Base-by-base conservation (phyloP, 30 jellyfish, hydroid and myxozoan species). In the Pelagia noctiluca region DNA sequence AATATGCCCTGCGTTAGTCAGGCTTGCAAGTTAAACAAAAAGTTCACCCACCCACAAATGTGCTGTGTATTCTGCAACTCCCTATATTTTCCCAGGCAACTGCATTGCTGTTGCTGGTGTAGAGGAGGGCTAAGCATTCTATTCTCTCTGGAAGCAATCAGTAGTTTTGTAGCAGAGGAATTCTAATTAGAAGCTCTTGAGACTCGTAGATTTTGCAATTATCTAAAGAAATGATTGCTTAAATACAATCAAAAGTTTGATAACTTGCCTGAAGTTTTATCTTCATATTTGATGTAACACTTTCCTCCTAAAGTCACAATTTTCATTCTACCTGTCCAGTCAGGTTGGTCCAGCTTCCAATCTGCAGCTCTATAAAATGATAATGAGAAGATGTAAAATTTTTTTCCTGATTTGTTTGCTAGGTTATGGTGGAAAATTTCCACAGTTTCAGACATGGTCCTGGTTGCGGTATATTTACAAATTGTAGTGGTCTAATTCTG, bases 301-400 rank as follows among this genome's bases (percentile, higher is more conserved):
- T 81, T 67, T 33, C 83, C 90, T 4, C 88, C 68, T 47, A 79
- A 36, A 3, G 89, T 63, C 24, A 95, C 97, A 29, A 95, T 95
- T 57, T 90, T 78, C 4, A 95, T 85, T 35, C 99, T 84, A 11
- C 96, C 97, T 33, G 96, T 71, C 99, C 99, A 95, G 69, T 95
- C 97, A 11, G 99, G 99, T 50, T 89, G 97, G 35, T 89, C 97
- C 19, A 95, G 97, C 57, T 95, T 89, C 99, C 99, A 95, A 49
- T 95, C 99, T 30, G 99, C 98, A 69, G 99, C 99, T 63, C 99
- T 95, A 33, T 2, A 66, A 63, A 70, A 23, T 4, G 29, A 36
- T 1, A 5, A 19, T 53, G n/a, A n/a, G n/a, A n/a, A n/a, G n/a
- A n/a, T 53, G 25, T 13, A 13, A 53, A 53, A 29, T 19, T 53